These are phyloP conservation scores for Chionoecetes opilio DNA, from an alignment of 1,140 invertebrate genomes.

Conservation along the genomic window DNA sequence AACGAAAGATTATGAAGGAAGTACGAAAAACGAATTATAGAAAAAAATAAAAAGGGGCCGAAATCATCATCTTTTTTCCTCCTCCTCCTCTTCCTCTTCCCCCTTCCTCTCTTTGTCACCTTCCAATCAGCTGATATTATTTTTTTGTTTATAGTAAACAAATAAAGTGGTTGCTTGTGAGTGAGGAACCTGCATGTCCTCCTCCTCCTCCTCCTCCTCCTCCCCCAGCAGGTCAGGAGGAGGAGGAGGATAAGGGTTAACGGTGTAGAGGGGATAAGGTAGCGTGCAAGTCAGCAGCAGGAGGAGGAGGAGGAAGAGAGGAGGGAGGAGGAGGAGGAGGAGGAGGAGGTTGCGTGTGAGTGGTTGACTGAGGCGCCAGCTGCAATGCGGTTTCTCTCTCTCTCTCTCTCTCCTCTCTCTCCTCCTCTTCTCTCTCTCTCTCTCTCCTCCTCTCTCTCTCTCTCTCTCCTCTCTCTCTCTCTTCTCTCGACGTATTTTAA, in stretches of 20 bases:
- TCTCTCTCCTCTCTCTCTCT: too few relatives aligned
- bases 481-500: not conserved
- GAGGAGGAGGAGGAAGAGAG: not conserved
- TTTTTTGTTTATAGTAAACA: too few relatives aligned
- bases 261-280: slow-evolving; percentile 17
- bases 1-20: not conserved
- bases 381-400: slow-evolving; percentile 18
- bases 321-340: slow-evolving; percentile 1
- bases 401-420: not conserved
- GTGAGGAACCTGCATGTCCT: not conserved
- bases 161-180: too few relatives aligned
- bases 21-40: not conserved
- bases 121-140: too few relatives aligned
- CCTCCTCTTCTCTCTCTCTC: not conserved
- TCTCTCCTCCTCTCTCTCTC: too few relatives aligned
- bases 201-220: not conserved
- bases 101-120: too few relatives aligned
- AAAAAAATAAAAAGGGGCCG: too few relatives aligned
- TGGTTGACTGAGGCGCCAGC: slow-evolving; percentile 23
- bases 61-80: not conserved
- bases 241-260: not conserved
- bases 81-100: too few relatives aligned
- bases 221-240: not conserved
- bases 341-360: slow-evolving; percentile 15
- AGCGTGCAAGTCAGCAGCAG: not conserved